phyloP scores from a whole-genome alignment of 1,140 invertebrate species.

The Danaus melanippus region DNA sequence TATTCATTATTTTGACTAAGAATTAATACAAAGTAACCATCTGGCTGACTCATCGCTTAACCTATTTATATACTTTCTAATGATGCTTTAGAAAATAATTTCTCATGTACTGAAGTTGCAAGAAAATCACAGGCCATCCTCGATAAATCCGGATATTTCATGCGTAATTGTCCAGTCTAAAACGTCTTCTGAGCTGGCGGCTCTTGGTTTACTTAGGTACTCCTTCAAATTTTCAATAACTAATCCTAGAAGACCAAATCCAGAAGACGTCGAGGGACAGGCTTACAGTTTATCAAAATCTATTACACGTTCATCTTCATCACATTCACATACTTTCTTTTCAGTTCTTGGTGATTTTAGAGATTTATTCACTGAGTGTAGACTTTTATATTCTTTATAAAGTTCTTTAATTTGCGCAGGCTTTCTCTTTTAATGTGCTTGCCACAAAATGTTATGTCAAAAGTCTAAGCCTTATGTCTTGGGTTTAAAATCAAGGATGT shows the following conservation, averaged over 20 bases:
- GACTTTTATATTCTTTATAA: slow-evolving; percentile 34
- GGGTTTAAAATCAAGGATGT: slow-evolving; percentile 53
- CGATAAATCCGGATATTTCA: slow-evolving; percentile 38
- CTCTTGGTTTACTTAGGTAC: no score
- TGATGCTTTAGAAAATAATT: slow-evolving; percentile 30
- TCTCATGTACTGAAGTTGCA: slow-evolving; percentile 46
- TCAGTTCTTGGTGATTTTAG: slow-evolving; percentile 31
- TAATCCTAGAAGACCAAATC: no score
- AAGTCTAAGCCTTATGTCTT: no score
- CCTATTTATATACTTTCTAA: slow-evolving; percentile 25
- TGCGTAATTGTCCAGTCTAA: background rate
- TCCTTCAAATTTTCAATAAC: no score
- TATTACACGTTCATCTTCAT: slow-evolving; percentile 36
- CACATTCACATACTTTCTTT: slow-evolving; percentile 28
- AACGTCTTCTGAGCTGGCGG: no score
- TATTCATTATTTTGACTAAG: slow-evolving; percentile 17
- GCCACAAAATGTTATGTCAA: slow-evolving; percentile 43
- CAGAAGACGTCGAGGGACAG: slow-evolving; percentile 34
- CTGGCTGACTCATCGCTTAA: slow-evolving; percentile 23
- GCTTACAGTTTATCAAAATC: slow-evolving; percentile 37
- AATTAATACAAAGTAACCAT: slow-evolving; percentile 12
- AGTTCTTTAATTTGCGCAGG: slow-evolving; percentile 36
- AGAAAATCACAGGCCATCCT: slow-evolving; percentile 49
- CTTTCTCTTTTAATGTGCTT: slow-evolving; percentile 42
- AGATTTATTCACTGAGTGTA: slow-evolving; percentile 33